Base-by-base conservation (phyloP, 2,888 invertebrate species). In the Polydrusus pterygomalis region DNA sequence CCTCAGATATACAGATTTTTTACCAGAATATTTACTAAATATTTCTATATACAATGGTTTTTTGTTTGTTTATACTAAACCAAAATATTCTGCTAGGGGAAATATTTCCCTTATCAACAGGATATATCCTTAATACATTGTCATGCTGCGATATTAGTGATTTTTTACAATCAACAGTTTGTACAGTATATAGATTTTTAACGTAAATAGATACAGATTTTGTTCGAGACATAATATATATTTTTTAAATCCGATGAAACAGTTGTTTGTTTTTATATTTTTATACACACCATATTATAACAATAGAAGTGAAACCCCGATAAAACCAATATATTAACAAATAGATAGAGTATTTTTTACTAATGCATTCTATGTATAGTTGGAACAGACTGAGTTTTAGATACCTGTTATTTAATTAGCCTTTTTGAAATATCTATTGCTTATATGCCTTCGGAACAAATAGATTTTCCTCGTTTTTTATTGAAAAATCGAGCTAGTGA, bases 1-100 rank as follows among this genome's bases (percentile, higher is more conserved):
- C 88, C 88, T 88, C 84, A 86, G 79, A 86, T 87, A 86, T 87
- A 87, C 87, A 88, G 84, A 87, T 87, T 87, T 83, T 87, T 87
- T 87, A 87, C 87, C 86, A 87, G 34, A 85, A 87, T 86, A 86
- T 87, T 84, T 85, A 85, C 84, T 83, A 80, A 82, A 83, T 85
- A 84, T 84, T 75, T 81, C 81, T 83, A 84, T 85, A 86, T 85
- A 87, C 84, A 86, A 85, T 81, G 85, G 85, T 86, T 87, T 86
- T 87, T 81, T 81, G 84, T 87, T 77, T 86, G 80, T 79, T 77
- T 62, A 43, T 62, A 64, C 40, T 54, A 25, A 74, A 75, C 78
- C 78, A 70, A 78, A 78, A 75, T 75, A 75, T 65, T 56, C 69
- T 63, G 77, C 9, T 13, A 9, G n/a, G 8, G 58, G 58, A 0